phyloP scores from a whole-genome alignment of 2,888 invertebrate species.

The Tryphoninae sp. region DNA sequence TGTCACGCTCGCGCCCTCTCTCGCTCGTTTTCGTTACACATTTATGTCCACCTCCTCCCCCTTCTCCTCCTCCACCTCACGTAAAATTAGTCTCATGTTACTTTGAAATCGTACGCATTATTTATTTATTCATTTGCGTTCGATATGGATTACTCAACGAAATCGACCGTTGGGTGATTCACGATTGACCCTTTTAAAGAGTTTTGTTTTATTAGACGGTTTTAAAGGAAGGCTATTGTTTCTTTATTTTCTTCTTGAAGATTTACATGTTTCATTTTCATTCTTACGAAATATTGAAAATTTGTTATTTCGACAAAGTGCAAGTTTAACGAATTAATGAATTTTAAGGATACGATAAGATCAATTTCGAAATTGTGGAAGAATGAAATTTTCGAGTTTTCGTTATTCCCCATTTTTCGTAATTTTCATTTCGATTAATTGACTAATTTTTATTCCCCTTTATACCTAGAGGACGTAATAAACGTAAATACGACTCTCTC shows the following conservation, averaged over 20 bases:
- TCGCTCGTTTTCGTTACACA: constrained; percentile 27
- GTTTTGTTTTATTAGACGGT: neutral
- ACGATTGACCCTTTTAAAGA: neutral
- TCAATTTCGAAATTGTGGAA: neutral
- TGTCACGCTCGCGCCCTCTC: constrained; percentile 12
- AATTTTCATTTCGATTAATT: neutral
- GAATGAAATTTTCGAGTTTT: neutral
- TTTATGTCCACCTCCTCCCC: constrained; percentile 9
- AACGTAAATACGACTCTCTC: neutral
- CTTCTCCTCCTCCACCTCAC: neutral
- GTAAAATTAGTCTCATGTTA: neutral
- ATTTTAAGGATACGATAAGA: neutral
- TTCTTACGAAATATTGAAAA: neutral
- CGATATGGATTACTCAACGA: neutral
- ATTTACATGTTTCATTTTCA: neutral
- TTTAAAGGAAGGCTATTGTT: neutral
- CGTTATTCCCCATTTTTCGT: neutral
- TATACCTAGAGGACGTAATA: neutral
- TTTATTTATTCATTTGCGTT: neutral
- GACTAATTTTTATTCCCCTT: neutral
- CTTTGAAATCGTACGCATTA: neutral
- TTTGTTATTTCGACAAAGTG: neutral
- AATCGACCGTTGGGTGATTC: constrained; percentile 1
- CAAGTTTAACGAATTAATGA: neutral
- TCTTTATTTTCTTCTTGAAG: neutral